phyloP scores from a whole-genome alignment of 2,113 vertebrate species.

The Boulengeromyrus knoepffleri region DNA sequence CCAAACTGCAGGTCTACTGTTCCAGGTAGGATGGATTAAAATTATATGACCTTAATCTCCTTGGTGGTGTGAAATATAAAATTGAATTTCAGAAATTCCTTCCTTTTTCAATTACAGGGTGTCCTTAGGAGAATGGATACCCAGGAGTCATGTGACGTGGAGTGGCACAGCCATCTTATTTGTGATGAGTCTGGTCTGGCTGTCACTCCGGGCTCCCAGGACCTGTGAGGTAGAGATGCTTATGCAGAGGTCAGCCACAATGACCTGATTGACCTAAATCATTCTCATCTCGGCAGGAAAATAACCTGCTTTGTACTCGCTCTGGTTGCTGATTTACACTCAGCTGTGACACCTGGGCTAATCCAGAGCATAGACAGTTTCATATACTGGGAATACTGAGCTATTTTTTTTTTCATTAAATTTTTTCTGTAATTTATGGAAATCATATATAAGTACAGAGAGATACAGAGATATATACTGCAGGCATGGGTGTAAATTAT shows the following conservation, averaged over 20 bases:
- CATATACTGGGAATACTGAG: background rate
- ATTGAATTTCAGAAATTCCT: background rate
- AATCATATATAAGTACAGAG: background rate
- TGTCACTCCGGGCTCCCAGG: background rate
- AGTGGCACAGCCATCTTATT: background rate
- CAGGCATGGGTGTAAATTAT: too few species aligned
- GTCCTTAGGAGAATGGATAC: background rate
- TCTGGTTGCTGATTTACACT: background rate
- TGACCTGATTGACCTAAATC: background rate
- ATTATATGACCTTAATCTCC: constrained; percentile 2
- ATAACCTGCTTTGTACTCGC: background rate
- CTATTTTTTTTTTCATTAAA: background rate
- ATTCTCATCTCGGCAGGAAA: background rate
- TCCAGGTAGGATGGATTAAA: background rate
- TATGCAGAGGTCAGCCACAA: background rate
- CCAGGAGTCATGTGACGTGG: background rate
- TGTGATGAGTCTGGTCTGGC: background rate
- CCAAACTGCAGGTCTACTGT: background rate
- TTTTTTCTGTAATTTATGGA: background rate
- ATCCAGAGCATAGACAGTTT: background rate
- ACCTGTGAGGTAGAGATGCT: background rate
- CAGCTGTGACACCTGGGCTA: background rate
- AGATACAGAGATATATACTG: background rate
- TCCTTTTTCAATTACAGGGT: background rate
- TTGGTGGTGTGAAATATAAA: background rate